These are phyloP conservation scores for Acronicta leporina DNA, from an alignment of 2,888 invertebrate species.

Conservation along the genomic window DNA sequence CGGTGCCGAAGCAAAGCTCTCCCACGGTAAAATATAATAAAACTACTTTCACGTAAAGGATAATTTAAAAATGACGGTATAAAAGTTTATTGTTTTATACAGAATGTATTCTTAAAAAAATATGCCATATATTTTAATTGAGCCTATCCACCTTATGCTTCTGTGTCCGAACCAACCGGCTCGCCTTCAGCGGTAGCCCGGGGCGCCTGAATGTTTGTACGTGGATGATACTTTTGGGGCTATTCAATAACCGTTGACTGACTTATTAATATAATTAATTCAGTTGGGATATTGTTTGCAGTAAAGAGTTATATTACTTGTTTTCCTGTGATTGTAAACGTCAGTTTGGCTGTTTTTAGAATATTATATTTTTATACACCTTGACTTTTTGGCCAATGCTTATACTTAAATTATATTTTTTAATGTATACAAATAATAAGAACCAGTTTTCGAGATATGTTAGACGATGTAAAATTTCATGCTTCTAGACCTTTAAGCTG, in stretches of 20 bases:
- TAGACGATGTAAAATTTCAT: too few species aligned
- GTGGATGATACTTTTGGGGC: conserved; percentile 69
- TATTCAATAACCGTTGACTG: conserved; percentile 68
- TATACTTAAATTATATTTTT: too few species aligned
- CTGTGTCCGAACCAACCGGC: conserved; percentile 65
- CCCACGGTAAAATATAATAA: too few species aligned
- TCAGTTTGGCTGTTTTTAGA: neutral
- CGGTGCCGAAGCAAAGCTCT: too few species aligned
- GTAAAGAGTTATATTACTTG: conserved; percentile 18
- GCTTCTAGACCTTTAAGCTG: too few species aligned
- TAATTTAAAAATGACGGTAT: too few species aligned
- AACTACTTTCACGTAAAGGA: too few species aligned
- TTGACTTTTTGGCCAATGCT: neutral
- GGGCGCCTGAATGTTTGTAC: conserved; percentile 76
- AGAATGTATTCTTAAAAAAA: conserved; percentile 6
- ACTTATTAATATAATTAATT: conserved; percentile 34
- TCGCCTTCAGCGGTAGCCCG: conserved; percentile 78
- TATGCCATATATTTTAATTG: conserved; percentile 20
- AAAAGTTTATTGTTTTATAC: too few species aligned
- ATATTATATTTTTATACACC: neutral
- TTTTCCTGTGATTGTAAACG: neutral
- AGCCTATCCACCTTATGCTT: conserved; percentile 72
- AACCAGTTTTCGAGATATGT: too few species aligned
- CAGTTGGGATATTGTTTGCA: conserved; percentile 20
- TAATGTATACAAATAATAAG: too few species aligned